These are phyloP conservation scores for Nyctibius grandis DNA, from an alignment of 2,797 vertebrate species.

Conservation along the genomic window DNA sequence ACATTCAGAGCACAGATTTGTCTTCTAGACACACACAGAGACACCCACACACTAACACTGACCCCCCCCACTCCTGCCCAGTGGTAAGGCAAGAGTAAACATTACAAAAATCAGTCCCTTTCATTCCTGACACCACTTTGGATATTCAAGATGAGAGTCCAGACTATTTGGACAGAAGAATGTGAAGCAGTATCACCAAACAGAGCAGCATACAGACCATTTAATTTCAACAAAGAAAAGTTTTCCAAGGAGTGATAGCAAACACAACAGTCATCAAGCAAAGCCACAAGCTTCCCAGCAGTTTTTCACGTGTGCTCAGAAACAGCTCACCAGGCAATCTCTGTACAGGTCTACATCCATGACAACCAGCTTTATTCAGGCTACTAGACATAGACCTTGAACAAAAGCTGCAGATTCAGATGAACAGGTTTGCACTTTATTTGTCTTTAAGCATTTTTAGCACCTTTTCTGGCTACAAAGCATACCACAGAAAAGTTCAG, in stretches of 20 bases:
- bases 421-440: neutral
- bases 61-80: rapidly evolving
- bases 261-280: neutral
- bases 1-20: neutral
- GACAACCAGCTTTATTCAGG: neutral
- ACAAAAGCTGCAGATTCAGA: neutral
- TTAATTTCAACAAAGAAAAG: neutral
- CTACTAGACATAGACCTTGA: neutral
- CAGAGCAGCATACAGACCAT: neutral
- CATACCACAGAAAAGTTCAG: neutral
- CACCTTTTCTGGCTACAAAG: neutral
- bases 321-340: neutral
- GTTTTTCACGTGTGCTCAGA: neutral
- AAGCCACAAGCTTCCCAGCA: neutral
- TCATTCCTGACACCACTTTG: neutral
- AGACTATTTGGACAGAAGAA: rapidly evolving
- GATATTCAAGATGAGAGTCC: neutral
- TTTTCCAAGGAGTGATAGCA: neutral
- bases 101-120: neutral
- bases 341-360: neutral
- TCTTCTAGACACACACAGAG: neutral
- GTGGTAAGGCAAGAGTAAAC: neutral
- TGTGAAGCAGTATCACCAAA: neutral
- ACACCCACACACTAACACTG: rapidly evolving
- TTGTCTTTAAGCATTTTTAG: neutral